Base-by-base conservation (phyloP, 2,113 vertebrate species). In the Callionymus lyra region DNA sequence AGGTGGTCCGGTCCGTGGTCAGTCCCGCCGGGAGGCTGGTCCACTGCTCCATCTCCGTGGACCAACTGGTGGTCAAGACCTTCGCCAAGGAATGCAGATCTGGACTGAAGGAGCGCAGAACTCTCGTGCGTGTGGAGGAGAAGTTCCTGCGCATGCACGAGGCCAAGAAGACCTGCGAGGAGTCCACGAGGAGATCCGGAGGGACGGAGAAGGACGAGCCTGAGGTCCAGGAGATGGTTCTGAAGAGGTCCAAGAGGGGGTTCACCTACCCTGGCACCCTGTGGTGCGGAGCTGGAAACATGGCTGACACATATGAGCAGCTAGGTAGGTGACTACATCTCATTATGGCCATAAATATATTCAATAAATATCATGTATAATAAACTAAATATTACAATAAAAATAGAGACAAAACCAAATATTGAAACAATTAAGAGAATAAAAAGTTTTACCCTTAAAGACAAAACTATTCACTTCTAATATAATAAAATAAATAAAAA, bases 221-320 rank as follows among this genome's bases (percentile, higher is more conserved):
- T 2, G 32, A 19, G 34, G 36, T n/a, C 14, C n/a, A n/a, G n/a
- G n/a, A n/a, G n/a, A n/a, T n/a, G n/a, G 38, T 33, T 13, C 47
- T 63, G 6, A 76, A 57, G 34, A 72, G 89, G 1, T 47, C 72
- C 47, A 89, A 84, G 64, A 83, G 87, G 4, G 88, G 87, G 38
- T 87, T 91, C 35, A 88, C 89, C 12, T 90, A 88, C 49, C 89
- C 83, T 1, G 90, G 89, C 16, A 88, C 87, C 0, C 79, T 90
- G 41, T 89, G 83, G 85, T 92, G 87, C 6, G 86, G 88, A 2
- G 87, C 85, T 0, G 91, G 91, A 1, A 88, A 86, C 81, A 89
- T 83, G 63, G 89, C 87, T 1, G 84, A 87, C 9, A 44, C 59
- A 65, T 85, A 82, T 11, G 63, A 87, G 13, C 80, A 91, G 34